Conservation (phyloP, 2,113 vertebrate genomes). For the Gymnogyps californianus region DNA sequence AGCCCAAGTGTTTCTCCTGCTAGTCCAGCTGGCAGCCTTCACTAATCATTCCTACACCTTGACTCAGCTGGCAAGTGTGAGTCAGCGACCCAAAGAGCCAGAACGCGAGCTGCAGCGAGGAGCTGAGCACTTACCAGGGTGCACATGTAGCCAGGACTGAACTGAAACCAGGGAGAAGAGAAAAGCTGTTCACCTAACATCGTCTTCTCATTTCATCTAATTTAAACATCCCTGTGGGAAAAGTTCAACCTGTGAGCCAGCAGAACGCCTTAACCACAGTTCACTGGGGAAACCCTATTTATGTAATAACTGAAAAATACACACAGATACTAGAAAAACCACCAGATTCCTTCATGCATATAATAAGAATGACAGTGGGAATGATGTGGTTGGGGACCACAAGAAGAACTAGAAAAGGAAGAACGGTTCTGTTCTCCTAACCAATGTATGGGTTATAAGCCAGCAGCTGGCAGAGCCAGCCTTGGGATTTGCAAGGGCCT, state of each 20-base stretch:
- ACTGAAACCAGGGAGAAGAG: not conserved
- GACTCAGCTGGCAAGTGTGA: not conserved
- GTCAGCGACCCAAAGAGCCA: not conserved
- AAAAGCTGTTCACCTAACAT: not conserved
- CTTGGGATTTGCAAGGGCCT: not conserved
- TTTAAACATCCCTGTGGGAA: not conserved
- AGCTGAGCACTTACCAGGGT: not conserved
- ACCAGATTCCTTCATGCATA: not conserved
- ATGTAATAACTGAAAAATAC: not conserved
- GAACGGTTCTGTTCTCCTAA: not conserved
- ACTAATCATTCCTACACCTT: not conserved
- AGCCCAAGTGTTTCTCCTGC: not conserved
- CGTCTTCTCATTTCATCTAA: not conserved
- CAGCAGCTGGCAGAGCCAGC: not conserved
- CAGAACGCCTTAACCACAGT: not conserved
- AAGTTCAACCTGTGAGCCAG: not conserved
- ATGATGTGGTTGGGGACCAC: not conserved
- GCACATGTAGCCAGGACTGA: not conserved
- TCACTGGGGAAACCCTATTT: not conserved
- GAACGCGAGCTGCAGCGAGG: rapidly evolving
- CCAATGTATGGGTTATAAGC: not conserved
- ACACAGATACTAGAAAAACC: not conserved
- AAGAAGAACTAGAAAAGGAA: not conserved
- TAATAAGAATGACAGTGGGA: not conserved
- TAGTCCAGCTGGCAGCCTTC: not conserved